Conservation (phyloP, 2,113 vertebrate genomes). For the Struthio camelus region DNA sequence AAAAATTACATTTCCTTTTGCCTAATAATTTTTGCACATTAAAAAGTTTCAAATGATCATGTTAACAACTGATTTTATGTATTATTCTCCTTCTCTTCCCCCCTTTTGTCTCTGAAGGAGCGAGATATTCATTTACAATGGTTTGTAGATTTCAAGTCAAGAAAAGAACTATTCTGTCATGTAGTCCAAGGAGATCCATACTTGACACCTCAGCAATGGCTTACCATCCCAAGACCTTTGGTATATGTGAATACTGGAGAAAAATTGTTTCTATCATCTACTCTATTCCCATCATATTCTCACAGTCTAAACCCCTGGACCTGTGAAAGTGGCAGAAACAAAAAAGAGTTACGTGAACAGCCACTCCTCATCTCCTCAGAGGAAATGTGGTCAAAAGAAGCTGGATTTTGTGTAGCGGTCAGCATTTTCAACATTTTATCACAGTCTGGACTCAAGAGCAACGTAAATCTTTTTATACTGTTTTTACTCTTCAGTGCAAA, state of each 20-base stretch:
- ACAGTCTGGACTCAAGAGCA: background rate
- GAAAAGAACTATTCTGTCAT: background rate
- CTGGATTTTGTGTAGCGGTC: background rate
- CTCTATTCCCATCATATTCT: background rate
- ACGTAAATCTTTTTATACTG: background rate
- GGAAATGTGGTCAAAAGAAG: background rate
- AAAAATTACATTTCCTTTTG: background rate
- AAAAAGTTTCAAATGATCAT: background rate
- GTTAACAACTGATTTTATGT: background rate
- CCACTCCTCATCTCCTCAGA: background rate
- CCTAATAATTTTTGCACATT: background rate
- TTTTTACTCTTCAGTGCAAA: conserved; percentile 10
- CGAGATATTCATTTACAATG: background rate
- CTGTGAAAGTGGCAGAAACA: background rate
- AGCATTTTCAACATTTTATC: background rate
- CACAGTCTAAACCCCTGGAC: background rate
- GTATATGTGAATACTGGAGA: background rate
- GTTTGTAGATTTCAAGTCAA: background rate
- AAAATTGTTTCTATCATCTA: background rate
- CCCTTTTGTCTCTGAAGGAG: fast-evolving
- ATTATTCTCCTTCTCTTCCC: background rate
- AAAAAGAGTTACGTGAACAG: background rate
- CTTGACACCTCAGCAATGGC: background rate
- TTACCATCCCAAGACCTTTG: background rate
- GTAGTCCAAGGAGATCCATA: background rate